phyloP scores from a whole-genome alignment of 2,888 invertebrate genomes.

The Harpagoxenus sublaevis region DNA sequence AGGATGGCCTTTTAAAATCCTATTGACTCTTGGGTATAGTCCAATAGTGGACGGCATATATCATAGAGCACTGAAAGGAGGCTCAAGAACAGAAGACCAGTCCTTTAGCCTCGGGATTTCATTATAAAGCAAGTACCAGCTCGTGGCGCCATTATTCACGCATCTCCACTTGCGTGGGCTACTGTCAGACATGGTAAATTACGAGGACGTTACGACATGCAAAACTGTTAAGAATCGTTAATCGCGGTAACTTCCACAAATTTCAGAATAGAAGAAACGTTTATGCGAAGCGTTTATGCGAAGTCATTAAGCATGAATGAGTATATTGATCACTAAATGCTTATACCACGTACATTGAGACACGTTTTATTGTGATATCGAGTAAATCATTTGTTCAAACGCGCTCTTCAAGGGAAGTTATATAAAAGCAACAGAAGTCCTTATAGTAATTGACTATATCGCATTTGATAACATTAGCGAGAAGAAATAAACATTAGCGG shows the following conservation, averaged over 20 bases:
- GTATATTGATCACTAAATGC: not conserved
- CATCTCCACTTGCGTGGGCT: conserved; percentile 75
- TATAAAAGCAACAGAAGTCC: not conserved
- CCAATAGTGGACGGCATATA: conserved; percentile 64
- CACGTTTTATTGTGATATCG: not conserved
- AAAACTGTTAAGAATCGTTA: conserved; percentile 67
- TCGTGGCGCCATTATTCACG: conserved; percentile 77
- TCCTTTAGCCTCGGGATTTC: conserved; percentile 76
- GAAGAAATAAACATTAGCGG: not conserved
- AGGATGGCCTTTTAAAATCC: conserved; percentile 22
- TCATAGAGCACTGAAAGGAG: conserved; percentile 60
- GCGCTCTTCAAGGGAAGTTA: not conserved
- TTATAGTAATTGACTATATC: not conserved
- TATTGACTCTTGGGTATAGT: conserved; percentile 71
- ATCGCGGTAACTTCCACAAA: conserved; percentile 59
- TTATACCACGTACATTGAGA: not conserved
- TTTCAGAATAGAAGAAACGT: conserved; percentile 50
- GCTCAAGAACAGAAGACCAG: conserved; percentile 69
- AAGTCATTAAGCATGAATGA: not conserved
- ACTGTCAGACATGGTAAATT: conserved; percentile 70
- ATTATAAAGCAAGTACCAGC: conserved; percentile 74
- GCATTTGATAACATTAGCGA: not conserved
- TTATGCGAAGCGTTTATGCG: conserved; percentile 28
- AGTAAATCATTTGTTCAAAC: not conserved
- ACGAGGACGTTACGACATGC: conserved; percentile 65